A percentile compares a stretch with the other conserved stretches of the same genome.
Conservation (phyloP, 2,888 invertebrate genomes). For the Ormyrus pomaceus region DNA sequence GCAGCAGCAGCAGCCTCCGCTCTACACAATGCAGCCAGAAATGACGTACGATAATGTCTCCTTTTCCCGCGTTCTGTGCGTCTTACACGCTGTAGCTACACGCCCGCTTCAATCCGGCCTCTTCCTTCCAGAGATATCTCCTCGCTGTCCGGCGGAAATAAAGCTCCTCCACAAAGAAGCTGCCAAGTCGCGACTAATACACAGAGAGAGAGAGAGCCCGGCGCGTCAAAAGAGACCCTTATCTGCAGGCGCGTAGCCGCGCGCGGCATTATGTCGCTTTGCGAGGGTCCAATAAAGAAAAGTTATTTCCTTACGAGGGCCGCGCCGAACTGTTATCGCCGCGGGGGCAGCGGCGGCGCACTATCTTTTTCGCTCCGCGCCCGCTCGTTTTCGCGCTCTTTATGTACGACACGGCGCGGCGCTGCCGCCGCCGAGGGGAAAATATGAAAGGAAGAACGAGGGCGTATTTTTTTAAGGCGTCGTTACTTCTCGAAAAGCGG, state of each 20-base stretch:
- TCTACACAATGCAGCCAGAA: slow-evolving; percentile 46
- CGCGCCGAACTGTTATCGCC: slow-evolving; percentile 24
- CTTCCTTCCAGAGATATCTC: not conserved
- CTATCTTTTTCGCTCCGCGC: slow-evolving; percentile 25
- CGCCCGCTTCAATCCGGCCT: not conserved
- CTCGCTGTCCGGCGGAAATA: slow-evolving; percentile 64
- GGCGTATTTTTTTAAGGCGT: slow-evolving; percentile 17
- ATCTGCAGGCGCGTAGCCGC: slow-evolving; percentile 44
- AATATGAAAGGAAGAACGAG: not conserved
- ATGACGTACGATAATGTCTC: slow-evolving; percentile 67
- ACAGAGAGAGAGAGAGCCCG: slow-evolving; percentile 49
- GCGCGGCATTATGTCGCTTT: slow-evolving; percentile 26
- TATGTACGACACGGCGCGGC: not conserved
- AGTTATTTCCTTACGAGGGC: slow-evolving; percentile 62
- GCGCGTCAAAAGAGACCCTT: slow-evolving; percentile 62
- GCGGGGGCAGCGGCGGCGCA: not conserved
- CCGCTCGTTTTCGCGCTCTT: slow-evolving; percentile 4
- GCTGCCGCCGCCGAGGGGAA: not conserved
- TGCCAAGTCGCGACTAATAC: slow-evolving; percentile 68
- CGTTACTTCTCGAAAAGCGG: not conserved
- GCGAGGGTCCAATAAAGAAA: slow-evolving; percentile 67
- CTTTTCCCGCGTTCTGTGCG: slow-evolving; percentile 61
- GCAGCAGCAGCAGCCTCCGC: not conserved
- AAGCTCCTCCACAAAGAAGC: slow-evolving; percentile 70
- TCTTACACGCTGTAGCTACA: slow-evolving; percentile 62